phyloP scores from a whole-genome alignment of 2,888 invertebrate species.

The Drosophila emarginata region DNA sequence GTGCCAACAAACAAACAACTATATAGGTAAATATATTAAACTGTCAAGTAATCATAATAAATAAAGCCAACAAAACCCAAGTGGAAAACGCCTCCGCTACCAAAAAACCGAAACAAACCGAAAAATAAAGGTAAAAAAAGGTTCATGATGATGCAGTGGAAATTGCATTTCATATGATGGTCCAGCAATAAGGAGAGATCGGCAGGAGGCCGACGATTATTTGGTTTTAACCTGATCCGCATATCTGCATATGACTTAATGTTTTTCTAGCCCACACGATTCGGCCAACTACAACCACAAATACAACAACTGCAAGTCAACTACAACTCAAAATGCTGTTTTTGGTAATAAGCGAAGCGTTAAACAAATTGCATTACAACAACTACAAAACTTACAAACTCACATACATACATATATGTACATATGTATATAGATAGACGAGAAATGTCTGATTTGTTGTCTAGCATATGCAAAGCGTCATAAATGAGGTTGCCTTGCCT shows the following conservation, averaged over 20 bases:
- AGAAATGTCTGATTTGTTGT: slow-evolving; percentile 43
- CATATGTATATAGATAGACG: slow-evolving; percentile 22
- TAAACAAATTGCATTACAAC: slow-evolving; percentile 78
- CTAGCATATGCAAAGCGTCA: slow-evolving; percentile 65
- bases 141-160: slow-evolving; percentile 14
- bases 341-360: slow-evolving; percentile 77
- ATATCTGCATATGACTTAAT: slow-evolving; percentile 17
- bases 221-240: background rate
- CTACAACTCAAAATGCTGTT: slow-evolving; percentile 56
- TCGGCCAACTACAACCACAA: slow-evolving; percentile 24
- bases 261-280: slow-evolving; percentile 32
- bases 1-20: slow-evolving; percentile 51
- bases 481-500: slow-evolving; percentile 69
- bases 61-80: slow-evolving; percentile 38
- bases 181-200: background rate
- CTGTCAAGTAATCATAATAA: slow-evolving; percentile 57
- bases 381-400: slow-evolving; percentile 25
- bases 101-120: slow-evolving; percentile 14
- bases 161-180: slow-evolving; percentile 12
- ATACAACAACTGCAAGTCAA: slow-evolving; percentile 26
- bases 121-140: slow-evolving; percentile 13
- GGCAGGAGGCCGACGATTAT: background rate
- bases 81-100: slow-evolving; percentile 49
- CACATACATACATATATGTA: background rate
- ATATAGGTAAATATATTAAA: slow-evolving; percentile 40